A percentile compares a stretch with the other conserved stretches of the same genome.
Conservation (phyloP, 2,797 vertebrate species). For the Danio jaintianensis region DNA sequence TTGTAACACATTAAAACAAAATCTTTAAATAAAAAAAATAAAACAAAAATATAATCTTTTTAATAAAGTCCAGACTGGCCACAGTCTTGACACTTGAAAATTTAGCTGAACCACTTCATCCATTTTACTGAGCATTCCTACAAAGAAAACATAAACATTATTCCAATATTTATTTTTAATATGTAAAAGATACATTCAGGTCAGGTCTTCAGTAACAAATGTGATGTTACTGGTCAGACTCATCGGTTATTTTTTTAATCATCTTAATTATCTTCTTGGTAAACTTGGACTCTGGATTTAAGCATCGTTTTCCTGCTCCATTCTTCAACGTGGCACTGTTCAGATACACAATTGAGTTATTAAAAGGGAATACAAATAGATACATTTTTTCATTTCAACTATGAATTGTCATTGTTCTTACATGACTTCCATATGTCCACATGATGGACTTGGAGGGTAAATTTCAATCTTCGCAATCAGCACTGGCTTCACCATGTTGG, state of each 20-base stretch:
- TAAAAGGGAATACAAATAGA: not conserved
- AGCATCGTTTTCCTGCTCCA: constrained; percentile 2
- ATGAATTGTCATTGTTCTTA: constrained; percentile 24
- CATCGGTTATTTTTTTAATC: not conserved
- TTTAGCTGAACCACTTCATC: not conserved
- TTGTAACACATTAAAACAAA: not conserved
- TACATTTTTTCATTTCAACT: not conserved
- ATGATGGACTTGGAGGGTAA: constrained; percentile 36
- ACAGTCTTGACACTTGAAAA: not conserved
- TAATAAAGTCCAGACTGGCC: not conserved
- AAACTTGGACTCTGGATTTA: constrained; percentile 42
- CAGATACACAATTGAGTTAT: not conserved
- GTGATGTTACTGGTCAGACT: not conserved
- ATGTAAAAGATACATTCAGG: not conserved
- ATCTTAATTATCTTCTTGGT: not conserved
- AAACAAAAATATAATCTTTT: no score
- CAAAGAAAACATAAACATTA: constrained; percentile 1
- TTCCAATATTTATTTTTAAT: not conserved
- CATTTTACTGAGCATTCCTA: not conserved
- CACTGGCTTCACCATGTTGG: not conserved
- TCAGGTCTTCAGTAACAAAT: not conserved
- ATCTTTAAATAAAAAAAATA: no score
- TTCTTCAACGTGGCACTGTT: constrained; percentile 40
- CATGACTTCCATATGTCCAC: constrained; percentile 52
- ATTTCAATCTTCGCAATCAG: constrained; percentile 48